These are phyloP conservation scores for Hucho hucho DNA, from an alignment of 2,113 vertebrate species.

Conservation along the genomic window DNA sequence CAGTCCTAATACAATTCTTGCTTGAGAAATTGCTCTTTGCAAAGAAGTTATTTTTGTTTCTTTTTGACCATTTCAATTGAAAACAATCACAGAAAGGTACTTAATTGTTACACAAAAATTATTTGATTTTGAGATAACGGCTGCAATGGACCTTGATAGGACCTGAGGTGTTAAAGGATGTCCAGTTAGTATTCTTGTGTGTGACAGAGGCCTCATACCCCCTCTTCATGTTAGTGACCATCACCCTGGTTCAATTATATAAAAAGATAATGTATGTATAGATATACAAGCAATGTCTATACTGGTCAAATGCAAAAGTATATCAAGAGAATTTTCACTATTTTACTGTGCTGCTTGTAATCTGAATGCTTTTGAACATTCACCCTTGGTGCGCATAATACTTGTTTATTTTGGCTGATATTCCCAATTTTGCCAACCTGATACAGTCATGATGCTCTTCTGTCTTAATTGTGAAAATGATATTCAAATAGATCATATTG, in stretches of 20 bases:
- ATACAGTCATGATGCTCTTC: slow-evolving; percentile 5
- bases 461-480: too few species aligned
- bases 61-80: too few species aligned
- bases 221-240: slow-evolving; percentile 78
- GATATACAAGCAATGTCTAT: background rate
- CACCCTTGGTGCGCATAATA: too few species aligned
- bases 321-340: background rate
- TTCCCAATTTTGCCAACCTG: background rate
- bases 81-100: too few species aligned
- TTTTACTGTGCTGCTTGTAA: background rate
- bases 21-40: too few species aligned
- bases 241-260: slow-evolving; percentile 25
- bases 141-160: too few species aligned
- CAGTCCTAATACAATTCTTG: too few species aligned
- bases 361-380: too few species aligned
- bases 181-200: background rate
- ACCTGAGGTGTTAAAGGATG: background rate
- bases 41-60: too few species aligned
- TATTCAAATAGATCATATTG: too few species aligned
- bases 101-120: too few species aligned
- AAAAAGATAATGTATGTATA: background rate
- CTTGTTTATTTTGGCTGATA: background rate
- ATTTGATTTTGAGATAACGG: too few species aligned
- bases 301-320: background rate
- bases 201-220: slow-evolving; percentile 75